Evolutionary conservation across 1,140 invertebrate genomes (phyloP), one percentile per base, ranked within the genome.

Genomic region (Cheumatopsyche charites): DNA sequence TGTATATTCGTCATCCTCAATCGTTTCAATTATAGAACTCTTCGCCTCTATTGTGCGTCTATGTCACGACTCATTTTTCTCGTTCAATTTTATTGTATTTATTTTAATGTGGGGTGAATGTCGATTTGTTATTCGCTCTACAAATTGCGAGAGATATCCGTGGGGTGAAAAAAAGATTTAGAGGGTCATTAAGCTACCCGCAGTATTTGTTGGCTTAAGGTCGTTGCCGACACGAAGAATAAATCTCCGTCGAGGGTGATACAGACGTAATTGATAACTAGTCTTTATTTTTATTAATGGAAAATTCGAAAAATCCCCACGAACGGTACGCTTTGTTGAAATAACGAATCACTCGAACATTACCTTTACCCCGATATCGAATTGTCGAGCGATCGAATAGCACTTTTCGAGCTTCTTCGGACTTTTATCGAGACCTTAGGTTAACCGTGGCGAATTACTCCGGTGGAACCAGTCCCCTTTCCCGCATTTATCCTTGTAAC

Each of bases 91-190:
- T 9, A 36, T 36, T 36, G 47, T 19, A 19, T 19, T 58, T 58
- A 23, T 58, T 58, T 58, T 26, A 58, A 58, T 58, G 17, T 58
- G 55, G 55, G 55, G 55, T n/a, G 23, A 58, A 23, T 19, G 21
- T 25, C 55, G 55, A 58, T 58, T 58, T 58, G 13, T 58, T 58
- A 26, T 23, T 58, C 23, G 7, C 55, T 9, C 47, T 23, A 58
- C 55, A 58, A 58, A 58, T 58, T 58, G 55, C 23, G 1, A 12
- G 3, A 25, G 55, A 58, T 58, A 23, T 21, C 21, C 55, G 23
- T 23, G 55, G 55, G 55, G 55, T 25, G 55, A 58, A 58, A 58
- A 58, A 58, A 58, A 58, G 55, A 58, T 58, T 58, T 58, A 58
- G 23, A 58, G 55, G 55, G 55, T 23, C 55, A 26, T 26, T 58